phyloP scores from a whole-genome alignment of 2,888 invertebrate species.

The Sinhomidia bicolor region DNA sequence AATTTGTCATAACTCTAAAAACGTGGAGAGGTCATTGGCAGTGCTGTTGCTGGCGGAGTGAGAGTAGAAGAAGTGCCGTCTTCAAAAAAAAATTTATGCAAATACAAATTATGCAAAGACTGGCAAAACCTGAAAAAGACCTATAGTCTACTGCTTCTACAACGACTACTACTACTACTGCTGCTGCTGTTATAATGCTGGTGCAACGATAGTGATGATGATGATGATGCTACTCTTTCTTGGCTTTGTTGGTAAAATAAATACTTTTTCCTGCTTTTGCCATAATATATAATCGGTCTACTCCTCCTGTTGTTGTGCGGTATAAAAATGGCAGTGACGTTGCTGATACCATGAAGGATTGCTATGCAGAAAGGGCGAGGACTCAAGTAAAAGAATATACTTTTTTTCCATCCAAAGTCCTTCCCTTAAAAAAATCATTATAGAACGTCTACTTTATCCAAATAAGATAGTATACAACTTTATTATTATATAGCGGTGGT shows the following conservation, averaged over 20 bases:
- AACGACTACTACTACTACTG: not conserved
- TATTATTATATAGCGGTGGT: not conserved
- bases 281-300: too few species aligned
- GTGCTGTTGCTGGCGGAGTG: too few species aligned
- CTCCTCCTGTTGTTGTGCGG: not conserved
- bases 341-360: not conserved
- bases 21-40: conserved; percentile 80
- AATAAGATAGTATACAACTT: not conserved
- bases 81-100: conserved; percentile 80
- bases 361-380: not conserved
- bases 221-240: not conserved
- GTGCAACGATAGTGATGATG: not conserved
- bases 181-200: not conserved
- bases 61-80: conserved; percentile 69
- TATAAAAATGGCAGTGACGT: not conserved
- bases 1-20: conserved; percentile 69
- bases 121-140: conserved; percentile 80
- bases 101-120: conserved; percentile 77
- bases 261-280: not conserved
- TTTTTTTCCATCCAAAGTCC: not conserved
- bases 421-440: not conserved
- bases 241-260: conserved; percentile 6
- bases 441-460: not conserved
- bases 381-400: not conserved
- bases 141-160: conserved; percentile 49